Base-by-base conservation (phyloP, 2,888 invertebrate genomes). In the Drosophila neoperkinsi region DNA sequence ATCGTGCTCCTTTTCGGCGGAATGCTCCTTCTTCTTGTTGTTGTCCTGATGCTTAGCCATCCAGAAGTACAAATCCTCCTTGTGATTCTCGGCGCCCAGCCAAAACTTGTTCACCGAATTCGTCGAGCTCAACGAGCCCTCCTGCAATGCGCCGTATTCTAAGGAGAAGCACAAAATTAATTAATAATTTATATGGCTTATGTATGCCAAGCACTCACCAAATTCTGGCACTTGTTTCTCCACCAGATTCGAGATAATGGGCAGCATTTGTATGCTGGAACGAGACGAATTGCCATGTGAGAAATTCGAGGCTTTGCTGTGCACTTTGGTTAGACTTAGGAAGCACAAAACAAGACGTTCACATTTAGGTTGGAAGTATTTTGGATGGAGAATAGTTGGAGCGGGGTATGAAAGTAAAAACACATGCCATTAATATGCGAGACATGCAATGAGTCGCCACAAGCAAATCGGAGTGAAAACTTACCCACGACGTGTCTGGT, bases 11-110 rank as follows among this genome's bases (percentile, higher is more conserved):
- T 93, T 95, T 94, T 93, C 94, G 72, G 65, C 77, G 30, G 88
- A 71, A 4, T 81, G 81, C 9, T 92, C 92, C 34, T 91, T 90
- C 61, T 93, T 93, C 52, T 92, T 92, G 59, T 84, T 92, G 53
- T 82, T 92, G 53, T 93, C 93, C 79, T 97, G 97, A 89, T 98
- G 98, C 87, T 97, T 97, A 2, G 97, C 98, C 98, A 99, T 98
- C 98, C 98, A 99, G 84, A 97, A 97, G 93, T 99, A 98, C 51
- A 99, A 94, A 93, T 98, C 98, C 91, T 98, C 98, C n/a, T 96
- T 95, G 25, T 95, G 95, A 84, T 95, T 95, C 50, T 95, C 92
- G 10, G 90, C 76, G 5, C 91, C 92, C 25, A 91, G 69, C 92
- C 93, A 93, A 65, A 92, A 92, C 68, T 92, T 93, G 62, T 93